Evolutionary conservation across 2,113 vertebrate genomes (phyloP), one percentile per base, ranked within the genome.

Genomic region (Saccopteryx leptura): DNA sequence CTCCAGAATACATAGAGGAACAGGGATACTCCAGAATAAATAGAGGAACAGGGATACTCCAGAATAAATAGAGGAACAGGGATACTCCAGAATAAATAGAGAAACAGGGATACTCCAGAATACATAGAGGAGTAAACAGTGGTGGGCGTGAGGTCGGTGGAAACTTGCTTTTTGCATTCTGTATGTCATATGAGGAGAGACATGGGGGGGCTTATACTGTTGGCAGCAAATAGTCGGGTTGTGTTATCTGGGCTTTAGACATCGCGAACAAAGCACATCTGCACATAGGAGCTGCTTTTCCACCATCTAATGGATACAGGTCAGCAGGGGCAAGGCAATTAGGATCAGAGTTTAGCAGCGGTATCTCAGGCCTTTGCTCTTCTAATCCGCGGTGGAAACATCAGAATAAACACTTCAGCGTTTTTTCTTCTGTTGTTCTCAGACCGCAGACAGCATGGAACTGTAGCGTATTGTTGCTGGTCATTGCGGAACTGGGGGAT

Each of bases 351-450:
- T 61, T 83, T 71, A 48, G 14, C 31, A 48, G 14, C 31, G 19
- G 5, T 58, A 81, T 23, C 50, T 91, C 74, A 21, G 33, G 4
- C 11, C 61, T 91, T 94, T 58, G 58, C 65, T 89, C 56, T 80
- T 95, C 46, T 87, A 91, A 88, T 60, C 14, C 54, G 48, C 23
- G 1, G 31, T 91, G 61, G 58, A 83, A 91, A 81, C 87, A 18
- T 74, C 79, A 91, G 91, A 88, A 90, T 88, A 78, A 24, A 74
- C 31, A 93, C 69, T 76, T 93, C 48, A n/a, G 31, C 19, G 13
- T 1, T 13, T 46, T n/a, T 33, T 12, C 56, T 18, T 10, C 46
- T 88, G 2, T 52, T 81, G 52, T 71, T 71, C 86, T 94, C 28
- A 28, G 52, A 90, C 80, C 63, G 80, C 93, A 97, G 39, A 50